phyloP scores from a whole-genome alignment of 2,113 vertebrate genomes.

The Rhea pennata region DNA sequence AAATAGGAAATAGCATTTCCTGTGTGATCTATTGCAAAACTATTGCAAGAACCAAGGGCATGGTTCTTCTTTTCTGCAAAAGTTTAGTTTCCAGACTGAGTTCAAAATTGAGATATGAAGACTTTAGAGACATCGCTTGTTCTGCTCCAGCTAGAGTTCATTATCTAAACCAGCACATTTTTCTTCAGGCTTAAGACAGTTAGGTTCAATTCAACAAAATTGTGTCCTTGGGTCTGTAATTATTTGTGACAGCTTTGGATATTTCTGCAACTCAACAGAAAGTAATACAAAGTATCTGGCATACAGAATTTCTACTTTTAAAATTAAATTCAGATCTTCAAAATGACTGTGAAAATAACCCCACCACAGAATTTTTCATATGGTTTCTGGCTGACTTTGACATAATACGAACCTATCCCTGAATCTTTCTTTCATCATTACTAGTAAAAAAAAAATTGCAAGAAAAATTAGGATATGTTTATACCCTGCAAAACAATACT shows the following conservation, averaged over 20 bases:
- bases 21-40: slow-evolving; percentile 47
- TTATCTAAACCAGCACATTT: neutral
- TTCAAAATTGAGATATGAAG: neutral
- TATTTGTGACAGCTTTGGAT: neutral
- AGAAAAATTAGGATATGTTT: neutral
- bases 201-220: neutral
- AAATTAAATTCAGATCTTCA: neutral
- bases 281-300: neutral
- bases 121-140: neutral
- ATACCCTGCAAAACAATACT: neutral
- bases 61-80: slow-evolving; percentile 20
- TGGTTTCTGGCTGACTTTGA: neutral
- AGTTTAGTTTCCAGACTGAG: neutral
- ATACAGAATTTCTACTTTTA: neutral
- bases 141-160: neutral
- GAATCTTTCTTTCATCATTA: neutral
- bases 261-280: neutral
- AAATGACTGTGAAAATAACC: neutral
- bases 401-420: neutral
- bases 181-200: neutral
- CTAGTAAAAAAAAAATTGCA: neutral
- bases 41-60: neutral
- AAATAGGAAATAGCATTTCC: slow-evolving; percentile 65
- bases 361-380: neutral
- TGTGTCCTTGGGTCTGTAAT: neutral